Evolutionary conservation across 2,797 vertebrate genomes (phyloP).

Genomic region (Paedocypris micromegethes): DNA sequence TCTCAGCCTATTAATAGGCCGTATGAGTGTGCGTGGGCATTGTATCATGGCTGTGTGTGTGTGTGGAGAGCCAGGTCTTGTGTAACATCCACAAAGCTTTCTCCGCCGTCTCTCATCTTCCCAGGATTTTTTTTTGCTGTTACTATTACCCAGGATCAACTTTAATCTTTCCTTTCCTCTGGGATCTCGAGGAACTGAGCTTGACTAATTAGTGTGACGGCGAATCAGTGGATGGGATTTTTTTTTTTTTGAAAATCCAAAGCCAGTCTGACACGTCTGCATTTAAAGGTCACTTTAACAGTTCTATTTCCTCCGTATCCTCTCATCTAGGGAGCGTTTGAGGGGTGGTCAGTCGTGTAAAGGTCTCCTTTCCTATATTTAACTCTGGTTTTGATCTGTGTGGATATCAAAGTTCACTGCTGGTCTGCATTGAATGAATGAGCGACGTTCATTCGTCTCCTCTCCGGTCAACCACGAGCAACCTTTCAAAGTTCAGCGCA

Average conservation of each 20-base stretch:
- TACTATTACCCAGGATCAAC: constrained; percentile 8
- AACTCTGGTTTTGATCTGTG: constrained; percentile 56
- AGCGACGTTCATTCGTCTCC: constrained; percentile 21
- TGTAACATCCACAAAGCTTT: constrained; percentile 52
- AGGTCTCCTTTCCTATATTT: constrained; percentile 54
- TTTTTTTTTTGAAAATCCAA: constrained; percentile 2
- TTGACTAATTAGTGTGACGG: constrained; percentile 9
- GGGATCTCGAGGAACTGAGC: not conserved
- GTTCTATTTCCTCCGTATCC: constrained; percentile 10
- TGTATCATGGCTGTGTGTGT: constrained; percentile 47
- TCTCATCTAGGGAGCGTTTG: constrained; percentile 27
- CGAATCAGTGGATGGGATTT: not conserved
- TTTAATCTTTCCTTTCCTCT: not conserved
- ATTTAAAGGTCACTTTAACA: not conserved
- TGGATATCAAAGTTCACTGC: constrained; percentile 54
- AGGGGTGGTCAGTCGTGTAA: constrained; percentile 42
- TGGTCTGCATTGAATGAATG: constrained; percentile 39
- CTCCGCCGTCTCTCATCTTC: not conserved
- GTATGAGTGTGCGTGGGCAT: constrained; percentile 34
- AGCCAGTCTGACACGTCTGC: not conserved
- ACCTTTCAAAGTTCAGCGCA: constrained; percentile 4
- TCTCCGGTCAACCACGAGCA: not conserved
- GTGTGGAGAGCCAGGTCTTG: constrained; percentile 63
- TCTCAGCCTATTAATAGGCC: constrained; percentile 40
- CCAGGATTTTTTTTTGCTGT: constrained; percentile 13